These are phyloP conservation scores for Coenonympha arcania DNA, from an alignment of 2,888 invertebrate genomes.

Conservation along the genomic window DNA sequence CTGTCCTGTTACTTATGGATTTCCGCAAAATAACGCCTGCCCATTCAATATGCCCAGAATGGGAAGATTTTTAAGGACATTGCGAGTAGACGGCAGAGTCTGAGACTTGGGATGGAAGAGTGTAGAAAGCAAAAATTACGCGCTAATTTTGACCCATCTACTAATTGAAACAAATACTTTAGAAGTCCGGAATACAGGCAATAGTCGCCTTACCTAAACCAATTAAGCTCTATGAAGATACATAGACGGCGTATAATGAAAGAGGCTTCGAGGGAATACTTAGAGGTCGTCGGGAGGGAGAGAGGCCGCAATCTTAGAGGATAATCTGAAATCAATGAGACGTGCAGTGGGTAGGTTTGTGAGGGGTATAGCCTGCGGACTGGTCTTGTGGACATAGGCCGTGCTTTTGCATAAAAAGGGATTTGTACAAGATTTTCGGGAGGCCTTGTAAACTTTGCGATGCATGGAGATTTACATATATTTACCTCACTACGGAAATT, in stretches of 20 bases:
- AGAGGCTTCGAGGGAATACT: conserved; percentile 31
- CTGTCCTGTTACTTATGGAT: no score
- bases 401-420: conserved; percentile 25
- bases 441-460: background rate
- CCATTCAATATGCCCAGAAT: no score
- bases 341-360: conserved; percentile 33
- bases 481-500: no score
- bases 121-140: no score
- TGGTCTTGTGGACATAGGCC: conserved; percentile 22
- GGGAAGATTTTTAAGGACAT: no score
- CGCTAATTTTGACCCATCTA: no score
- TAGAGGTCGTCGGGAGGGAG: conserved; percentile 40
- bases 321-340: conserved; percentile 59
- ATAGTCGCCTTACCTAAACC: conserved; percentile 13
- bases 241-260: conserved; percentile 35
- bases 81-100: no score
- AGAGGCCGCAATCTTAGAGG: conserved; percentile 50
- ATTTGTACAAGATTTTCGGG: conserved; percentile 9
- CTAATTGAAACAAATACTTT: no score
- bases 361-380: conserved; percentile 30
- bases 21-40: no score
- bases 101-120: no score
- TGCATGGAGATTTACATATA: background rate
- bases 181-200: background rate
- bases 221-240: conserved; percentile 21